These are phyloP conservation scores for Philonicus albiceps DNA, from an alignment of 2,888 invertebrate genomes.

Conservation along the genomic window DNA sequence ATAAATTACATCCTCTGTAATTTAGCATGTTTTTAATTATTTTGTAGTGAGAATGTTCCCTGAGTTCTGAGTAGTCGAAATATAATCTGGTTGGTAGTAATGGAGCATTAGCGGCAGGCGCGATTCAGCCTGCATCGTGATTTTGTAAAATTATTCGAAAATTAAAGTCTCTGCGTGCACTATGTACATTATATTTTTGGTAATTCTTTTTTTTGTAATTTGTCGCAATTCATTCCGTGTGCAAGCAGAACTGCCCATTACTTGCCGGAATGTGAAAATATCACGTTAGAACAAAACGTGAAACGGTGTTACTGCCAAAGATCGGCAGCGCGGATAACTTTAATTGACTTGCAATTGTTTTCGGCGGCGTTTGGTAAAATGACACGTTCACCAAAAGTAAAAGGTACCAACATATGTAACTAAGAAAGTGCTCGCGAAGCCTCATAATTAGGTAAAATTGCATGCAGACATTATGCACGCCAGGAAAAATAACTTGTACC, in stretches of 20 bases:
- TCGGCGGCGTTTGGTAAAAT: not conserved
- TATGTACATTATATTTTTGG: not conserved
- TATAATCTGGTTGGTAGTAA: not conserved
- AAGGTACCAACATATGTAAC: not conserved
- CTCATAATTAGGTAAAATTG: constrained; percentile 7
- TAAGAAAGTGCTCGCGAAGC: not conserved
- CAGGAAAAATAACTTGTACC: not conserved
- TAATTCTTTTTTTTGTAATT: not conserved
- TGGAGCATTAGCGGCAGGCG: not conserved
- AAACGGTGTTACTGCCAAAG: constrained; percentile 1
- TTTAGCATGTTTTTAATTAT: not conserved
- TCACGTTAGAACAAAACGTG: not conserved
- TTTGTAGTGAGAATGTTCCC: not conserved
- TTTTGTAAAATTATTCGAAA: not conserved
- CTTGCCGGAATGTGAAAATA: not conserved
- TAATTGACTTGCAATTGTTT: not conserved
- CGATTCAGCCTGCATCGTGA: not conserved
- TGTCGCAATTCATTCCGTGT: not conserved
- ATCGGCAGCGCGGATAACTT: not conserved
- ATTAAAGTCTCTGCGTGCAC: not conserved
- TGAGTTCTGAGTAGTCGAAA: not conserved
- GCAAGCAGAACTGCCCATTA: not conserved
- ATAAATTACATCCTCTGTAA: not conserved
- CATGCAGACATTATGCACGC: constrained; percentile 11
- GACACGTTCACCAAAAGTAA: not conserved